phyloP scores from a whole-genome alignment of 2,888 invertebrate species.

The Calameuta filiformis region DNA sequence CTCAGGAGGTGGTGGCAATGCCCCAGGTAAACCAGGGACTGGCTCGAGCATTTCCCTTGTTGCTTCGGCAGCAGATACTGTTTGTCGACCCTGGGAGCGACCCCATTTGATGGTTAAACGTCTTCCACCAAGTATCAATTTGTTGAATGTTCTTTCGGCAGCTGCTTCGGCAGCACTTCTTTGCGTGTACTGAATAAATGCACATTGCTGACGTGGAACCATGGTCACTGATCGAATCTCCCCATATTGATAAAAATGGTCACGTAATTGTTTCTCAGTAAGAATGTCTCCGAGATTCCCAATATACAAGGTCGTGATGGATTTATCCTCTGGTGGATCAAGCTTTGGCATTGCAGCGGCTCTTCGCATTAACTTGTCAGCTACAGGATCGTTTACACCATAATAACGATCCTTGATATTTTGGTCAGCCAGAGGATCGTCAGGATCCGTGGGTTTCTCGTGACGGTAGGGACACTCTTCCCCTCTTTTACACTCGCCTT shows the following conservation, averaged over 20 bases:
- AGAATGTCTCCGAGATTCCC: conserved; percentile 92
- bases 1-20: conserved; percentile 73
- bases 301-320: conserved; percentile 97
- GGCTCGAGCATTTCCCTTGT: conserved; percentile 75
- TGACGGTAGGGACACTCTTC: conserved; percentile 97
- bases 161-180: conserved; percentile 92
- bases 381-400: conserved; percentile 95
- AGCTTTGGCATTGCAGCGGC: conserved; percentile 95
- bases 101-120: conserved; percentile 99
- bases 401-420: conserved; percentile 96
- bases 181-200: conserved; percentile 96
- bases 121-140: conserved; percentile 85
- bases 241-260: conserved; percentile 98
- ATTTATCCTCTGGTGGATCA: conserved; percentile 94
- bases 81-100: conserved; percentile 86
- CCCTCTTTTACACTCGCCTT: conserved; percentile 94
- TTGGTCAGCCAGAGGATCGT: conserved; percentile 95
- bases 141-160: conserved; percentile 95
- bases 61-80: conserved; percentile 65
- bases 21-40: conserved; percentile 82
- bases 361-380: conserved; percentile 89
- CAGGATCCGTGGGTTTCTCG: conserved; percentile 96
- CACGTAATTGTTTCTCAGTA: conserved; percentile 90
- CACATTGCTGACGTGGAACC: conserved; percentile 94
- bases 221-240: conserved; percentile 95